These are phyloP conservation scores for Diplazon laetatorius DNA, from an alignment of 2,888 invertebrate genomes.

Conservation along the genomic window DNA sequence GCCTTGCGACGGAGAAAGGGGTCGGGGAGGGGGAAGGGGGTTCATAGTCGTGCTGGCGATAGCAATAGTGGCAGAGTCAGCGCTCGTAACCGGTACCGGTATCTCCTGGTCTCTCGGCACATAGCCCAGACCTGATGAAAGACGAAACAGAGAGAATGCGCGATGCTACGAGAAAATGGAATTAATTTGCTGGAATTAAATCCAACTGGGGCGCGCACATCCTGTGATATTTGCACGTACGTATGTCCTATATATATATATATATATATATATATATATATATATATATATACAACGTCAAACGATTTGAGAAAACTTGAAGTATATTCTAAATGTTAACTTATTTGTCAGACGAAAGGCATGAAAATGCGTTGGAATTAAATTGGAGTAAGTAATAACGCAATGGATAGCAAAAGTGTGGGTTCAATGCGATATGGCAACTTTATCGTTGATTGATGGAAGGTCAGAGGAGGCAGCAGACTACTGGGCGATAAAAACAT, in stretches of 20 bases:
- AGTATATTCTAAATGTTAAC: background rate
- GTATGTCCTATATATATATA: too few species aligned
- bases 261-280: too few species aligned
- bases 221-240: slow-evolving; percentile 1
- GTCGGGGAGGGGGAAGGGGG: too few species aligned
- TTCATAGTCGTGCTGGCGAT: slow-evolving; percentile 56
- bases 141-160: slow-evolving; percentile 82
- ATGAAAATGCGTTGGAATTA: background rate
- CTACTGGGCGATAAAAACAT: slow-evolving; percentile 52
- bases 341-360: background rate
- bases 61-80: slow-evolving; percentile 49
- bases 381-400: background rate
- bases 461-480: slow-evolving; percentile 14
- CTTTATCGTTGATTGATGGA: too few species aligned
- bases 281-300: slow-evolving; percentile 73
- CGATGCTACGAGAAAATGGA: slow-evolving; percentile 82
- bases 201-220: slow-evolving; percentile 75
- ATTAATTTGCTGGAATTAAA: slow-evolving; percentile 82
- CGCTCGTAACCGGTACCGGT: slow-evolving; percentile 42
- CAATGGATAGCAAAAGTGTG: background rate
- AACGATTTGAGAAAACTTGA: slow-evolving; percentile 72
- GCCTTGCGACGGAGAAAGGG: slow-evolving; percentile 61
- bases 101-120: slow-evolving; percentile 65
- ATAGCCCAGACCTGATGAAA: slow-evolving; percentile 81
- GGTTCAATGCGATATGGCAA: too few species aligned